Evolutionary conservation across 2,113 vertebrate genomes (phyloP), one percentile per base, ranked within the genome.

Genomic region (Strix uralensis): DNA sequence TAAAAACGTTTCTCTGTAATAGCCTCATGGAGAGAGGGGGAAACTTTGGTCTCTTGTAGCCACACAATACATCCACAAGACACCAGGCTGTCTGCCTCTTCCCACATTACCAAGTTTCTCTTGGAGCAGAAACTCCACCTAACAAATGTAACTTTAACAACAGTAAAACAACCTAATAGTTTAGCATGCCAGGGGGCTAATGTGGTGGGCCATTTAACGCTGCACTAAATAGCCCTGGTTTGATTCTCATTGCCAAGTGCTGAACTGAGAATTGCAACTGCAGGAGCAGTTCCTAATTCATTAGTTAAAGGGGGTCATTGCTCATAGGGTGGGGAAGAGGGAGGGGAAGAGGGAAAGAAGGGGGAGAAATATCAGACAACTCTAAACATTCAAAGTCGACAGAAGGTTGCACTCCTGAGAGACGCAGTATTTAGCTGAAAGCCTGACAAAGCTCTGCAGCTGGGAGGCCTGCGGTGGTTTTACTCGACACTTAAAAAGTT

Each of bases 271-370:
- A 98, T 98, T 98, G 98, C 96, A 97, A 97, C 96, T 97, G 96
- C 98, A 96, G 96, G 97, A 98, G 96, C 81, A 85, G 96, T 97
- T 98, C 98, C 97, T 98, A 97, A 98, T 98, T 98, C 96, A 97
- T 98, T 98, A 98, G 93, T 96, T 98, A 98, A 98, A 98, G 98
- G 98, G 98, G 98, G 98, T 98, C 98, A 98, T 97, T 98, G 98
- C 98, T 98, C 97, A 96, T 97, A 96, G 96, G 97, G 97, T 96
- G 97, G 94, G 96, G 89, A 90, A 85, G 42, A 79, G 42, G 89
- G 78, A 86, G 91, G 92, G 58, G 57, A 87, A 94, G 70, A 72
- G 52, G 55, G 49, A 40, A 44, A 75, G 85, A 14, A 73, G 72
- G 61, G 92, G 88, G 51, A 29, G 25, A 88, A 91, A 82, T 91